phyloP scores from a whole-genome alignment of 2,888 invertebrate genomes.

The Parapristionchus giblindavisi region DNA sequence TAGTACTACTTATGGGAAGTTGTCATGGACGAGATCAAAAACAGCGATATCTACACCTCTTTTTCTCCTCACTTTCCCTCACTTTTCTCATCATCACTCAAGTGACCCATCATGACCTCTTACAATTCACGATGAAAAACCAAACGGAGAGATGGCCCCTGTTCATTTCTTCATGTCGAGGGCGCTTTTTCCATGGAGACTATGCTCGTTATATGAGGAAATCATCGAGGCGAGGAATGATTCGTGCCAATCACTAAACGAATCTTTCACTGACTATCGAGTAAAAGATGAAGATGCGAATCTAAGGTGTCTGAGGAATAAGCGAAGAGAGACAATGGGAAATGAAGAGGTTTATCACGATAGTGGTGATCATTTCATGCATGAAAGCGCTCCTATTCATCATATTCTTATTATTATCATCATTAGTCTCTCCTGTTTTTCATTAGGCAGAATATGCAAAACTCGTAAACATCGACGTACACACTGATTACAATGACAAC shows the following conservation, averaged over 20 bases:
- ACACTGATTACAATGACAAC: too few species aligned
- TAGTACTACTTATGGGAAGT: too few species aligned
- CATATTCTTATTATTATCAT: too few species aligned
- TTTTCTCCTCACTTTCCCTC: not conserved
- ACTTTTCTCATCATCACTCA: not conserved
- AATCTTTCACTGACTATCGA: too few species aligned
- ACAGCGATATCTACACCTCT: slow-evolving; percentile 9
- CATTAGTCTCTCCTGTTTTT: too few species aligned
- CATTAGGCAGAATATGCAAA: too few species aligned
- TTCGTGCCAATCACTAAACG: slow-evolving; percentile 23
- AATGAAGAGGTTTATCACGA: not conserved
- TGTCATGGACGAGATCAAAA: too few species aligned
- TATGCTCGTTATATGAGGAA: slow-evolving; percentile 2
- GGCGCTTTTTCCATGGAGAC: slow-evolving; percentile 25
- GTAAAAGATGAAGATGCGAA: too few species aligned
- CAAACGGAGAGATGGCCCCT: not conserved
- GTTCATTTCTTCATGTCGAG: slow-evolving; percentile 1
- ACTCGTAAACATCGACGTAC: too few species aligned
- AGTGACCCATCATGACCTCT: slow-evolving; percentile 35
- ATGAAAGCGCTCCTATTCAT: too few species aligned
- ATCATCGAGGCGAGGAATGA: slow-evolving; percentile 18
- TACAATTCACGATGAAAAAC: slow-evolving; percentile 11
- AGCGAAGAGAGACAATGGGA: not conserved
- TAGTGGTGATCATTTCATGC: too few species aligned
- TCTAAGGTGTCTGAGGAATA: slow-evolving; percentile 23